Evolutionary conservation across 2,113 vertebrate genomes (phyloP).

Genomic region (Stomatorhinus ivindoensis): DNA sequence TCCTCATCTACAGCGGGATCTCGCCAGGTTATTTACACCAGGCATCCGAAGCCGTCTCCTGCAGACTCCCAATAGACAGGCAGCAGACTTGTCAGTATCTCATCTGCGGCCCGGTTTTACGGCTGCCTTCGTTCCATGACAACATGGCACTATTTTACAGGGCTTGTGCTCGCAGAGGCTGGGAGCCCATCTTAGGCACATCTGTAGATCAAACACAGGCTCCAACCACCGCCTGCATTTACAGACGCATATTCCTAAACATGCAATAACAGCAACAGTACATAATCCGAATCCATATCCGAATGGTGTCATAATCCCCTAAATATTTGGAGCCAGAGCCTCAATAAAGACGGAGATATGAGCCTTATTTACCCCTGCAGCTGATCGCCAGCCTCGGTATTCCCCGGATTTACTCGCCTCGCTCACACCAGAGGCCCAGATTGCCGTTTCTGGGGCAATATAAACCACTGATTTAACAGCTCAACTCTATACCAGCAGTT

Average conservation of each 20-base stretch:
- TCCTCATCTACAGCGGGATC: constrained; percentile 18
- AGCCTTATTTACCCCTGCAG: constrained; percentile 11
- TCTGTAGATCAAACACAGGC: constrained; percentile 32
- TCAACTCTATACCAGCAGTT: not conserved
- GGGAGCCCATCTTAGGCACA: constrained; percentile 10
- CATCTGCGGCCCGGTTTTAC: not conserved
- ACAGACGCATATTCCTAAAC: constrained; percentile 15
- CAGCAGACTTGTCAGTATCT: constrained; percentile 15
- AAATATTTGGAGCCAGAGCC: not conserved
- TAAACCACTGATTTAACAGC: not conserved
- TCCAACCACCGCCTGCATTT: constrained; percentile 17
- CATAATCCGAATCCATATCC: constrained; percentile 17
- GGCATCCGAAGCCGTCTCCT: not conserved
- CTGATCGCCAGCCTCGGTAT: not conserved
- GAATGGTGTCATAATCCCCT: constrained; percentile 16
- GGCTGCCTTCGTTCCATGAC: not conserved
- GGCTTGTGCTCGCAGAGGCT: constrained; percentile 17
- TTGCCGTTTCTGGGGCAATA: not conserved
- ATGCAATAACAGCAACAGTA: constrained; percentile 22
- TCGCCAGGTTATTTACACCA: constrained; percentile 20
- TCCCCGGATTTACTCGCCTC: not conserved
- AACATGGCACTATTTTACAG: constrained; percentile 29
- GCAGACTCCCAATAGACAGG: constrained; percentile 12
- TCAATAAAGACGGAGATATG: constrained; percentile 18
- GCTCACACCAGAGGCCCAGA: not conserved